Base-by-base conservation (phyloP, 2,888 invertebrate genomes). In the Rhingia campestris region DNA sequence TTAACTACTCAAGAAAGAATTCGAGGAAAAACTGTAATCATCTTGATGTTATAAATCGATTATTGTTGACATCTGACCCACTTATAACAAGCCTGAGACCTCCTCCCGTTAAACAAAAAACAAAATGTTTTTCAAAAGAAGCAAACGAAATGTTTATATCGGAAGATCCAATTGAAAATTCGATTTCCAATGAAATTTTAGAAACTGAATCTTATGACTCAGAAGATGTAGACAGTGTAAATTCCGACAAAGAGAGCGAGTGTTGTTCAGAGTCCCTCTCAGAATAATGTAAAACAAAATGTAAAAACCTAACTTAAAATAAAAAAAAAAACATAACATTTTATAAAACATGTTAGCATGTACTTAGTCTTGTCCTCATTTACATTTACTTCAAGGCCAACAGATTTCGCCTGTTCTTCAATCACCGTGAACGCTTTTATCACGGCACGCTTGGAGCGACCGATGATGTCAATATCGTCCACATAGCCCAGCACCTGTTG, bases 1-100 rank as follows among this genome's bases (percentile, higher is more conserved):
- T 77, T 33, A 58, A 87, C 56, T 87, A 77, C 67, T 30, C 87
- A 9, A 69, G 88, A 77, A 88, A 89, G 80, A 87, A 86, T 82
- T 87, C 76, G 12, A 76, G 87, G 81, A 86, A 64, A 32, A 9
- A 30, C 37, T 74, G 56, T 43, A 86, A 86, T 67, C 47, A 86
- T 67, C 47, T 12, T 4, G 67, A 73, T 51, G 35, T 87, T 58
- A 39, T 86, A 37, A 86, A 86, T 53, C 72, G 86, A 32, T 41
- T 87, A 10, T 49, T 86, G 10, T 59, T 86, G 30, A 86, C 53
- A 14, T 87, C 86, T 47, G 86, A 86, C 53, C 54, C 47, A 6
- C 39, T 61, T 33, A 35, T 69, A 41, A 75, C 70, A 6, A 59
- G 70, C 4, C 30, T 72, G 9, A 59, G 41, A 37, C 35, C 37